Evolutionary conservation across 2,888 invertebrate species (phyloP).

Genomic region (Pachydiplax longipennis): DNA sequence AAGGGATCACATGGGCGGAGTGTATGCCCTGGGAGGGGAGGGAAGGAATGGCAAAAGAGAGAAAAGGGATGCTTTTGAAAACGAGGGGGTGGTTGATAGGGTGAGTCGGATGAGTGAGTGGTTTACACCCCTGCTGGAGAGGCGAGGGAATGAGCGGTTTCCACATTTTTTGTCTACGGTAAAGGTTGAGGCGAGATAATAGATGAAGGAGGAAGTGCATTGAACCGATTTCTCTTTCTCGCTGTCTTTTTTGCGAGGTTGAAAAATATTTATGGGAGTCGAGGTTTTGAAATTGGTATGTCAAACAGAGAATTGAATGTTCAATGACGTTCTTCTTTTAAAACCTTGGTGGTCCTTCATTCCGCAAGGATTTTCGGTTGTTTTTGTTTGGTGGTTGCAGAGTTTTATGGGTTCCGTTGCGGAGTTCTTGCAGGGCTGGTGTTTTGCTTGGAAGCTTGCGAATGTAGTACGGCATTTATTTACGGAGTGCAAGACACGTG

Average conservation of each 20-base stretch:
- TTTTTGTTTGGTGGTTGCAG: not conserved
- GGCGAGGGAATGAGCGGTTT: not conserved
- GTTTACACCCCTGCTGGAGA: slow-evolving; percentile 30
- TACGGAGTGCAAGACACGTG: not conserved
- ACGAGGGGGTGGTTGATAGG: not conserved
- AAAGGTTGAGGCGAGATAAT: slow-evolving; percentile 5
- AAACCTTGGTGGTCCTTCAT: not conserved
- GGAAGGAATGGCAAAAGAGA: not conserved
- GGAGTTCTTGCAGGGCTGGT: not conserved
- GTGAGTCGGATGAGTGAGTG: not conserved
- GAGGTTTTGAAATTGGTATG: slow-evolving; percentile 16
- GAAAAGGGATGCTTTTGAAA: slow-evolving; percentile 22
- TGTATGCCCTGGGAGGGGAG: not conserved
- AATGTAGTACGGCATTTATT: not conserved
- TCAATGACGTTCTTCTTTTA: not conserved
- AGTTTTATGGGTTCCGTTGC: not conserved
- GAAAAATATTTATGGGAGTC: slow-evolving; percentile 36
- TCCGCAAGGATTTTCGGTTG: not conserved
- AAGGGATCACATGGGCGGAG: slow-evolving; percentile 32
- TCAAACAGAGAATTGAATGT: slow-evolving; percentile 11
- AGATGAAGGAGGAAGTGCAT: not conserved
- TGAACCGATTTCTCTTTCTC: not conserved
- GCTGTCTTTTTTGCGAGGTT: not conserved
- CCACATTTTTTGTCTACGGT: not conserved
- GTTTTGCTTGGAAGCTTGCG: not conserved